Percentiles rank a stretch among this genome's conserved stretches.
Evolutionary conservation across 2,113 vertebrate genomes (phyloP).

Genomic region (Mandrillus leucophaeus): DNA sequence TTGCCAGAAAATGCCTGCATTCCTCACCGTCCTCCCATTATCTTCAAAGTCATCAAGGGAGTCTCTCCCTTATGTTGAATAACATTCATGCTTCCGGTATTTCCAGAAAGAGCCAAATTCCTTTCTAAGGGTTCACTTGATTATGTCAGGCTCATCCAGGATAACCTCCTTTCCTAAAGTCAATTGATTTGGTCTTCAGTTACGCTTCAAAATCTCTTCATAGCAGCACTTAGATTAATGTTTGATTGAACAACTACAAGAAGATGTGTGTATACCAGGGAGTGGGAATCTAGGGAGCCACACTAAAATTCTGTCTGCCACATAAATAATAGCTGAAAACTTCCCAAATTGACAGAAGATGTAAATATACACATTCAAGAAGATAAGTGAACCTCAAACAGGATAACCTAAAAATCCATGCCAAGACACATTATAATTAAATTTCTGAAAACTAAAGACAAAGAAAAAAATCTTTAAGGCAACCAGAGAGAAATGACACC

Average conservation of each 20-base stretch:
- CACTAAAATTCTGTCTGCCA: fast-evolving
- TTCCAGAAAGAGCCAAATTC: too few species aligned
- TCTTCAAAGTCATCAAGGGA: fast-evolving
- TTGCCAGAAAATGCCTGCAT: fast-evolving
- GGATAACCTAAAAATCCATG: not conserved
- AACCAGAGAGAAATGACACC: not conserved
- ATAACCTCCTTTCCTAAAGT: not conserved
- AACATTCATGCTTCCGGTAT: too few species aligned
- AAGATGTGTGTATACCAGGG: not conserved
- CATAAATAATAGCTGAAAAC: not conserved
- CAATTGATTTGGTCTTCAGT: not conserved
- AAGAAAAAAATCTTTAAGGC: not conserved
- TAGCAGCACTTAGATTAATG: not conserved
- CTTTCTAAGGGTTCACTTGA: not conserved
- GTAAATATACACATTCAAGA: not conserved
- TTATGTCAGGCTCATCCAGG: not conserved
- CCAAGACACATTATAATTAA: not conserved
- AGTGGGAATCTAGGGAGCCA: not conserved
- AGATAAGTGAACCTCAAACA: not conserved
- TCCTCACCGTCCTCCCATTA: too few species aligned
- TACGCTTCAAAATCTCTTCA: not conserved
- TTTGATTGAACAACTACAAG: not conserved
- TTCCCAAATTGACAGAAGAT: not conserved
- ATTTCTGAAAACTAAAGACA: not conserved
- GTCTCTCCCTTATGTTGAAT: not conserved